Conservation (phyloP, 1,140 invertebrate species). For the Drosophila ficusphila region DNA sequence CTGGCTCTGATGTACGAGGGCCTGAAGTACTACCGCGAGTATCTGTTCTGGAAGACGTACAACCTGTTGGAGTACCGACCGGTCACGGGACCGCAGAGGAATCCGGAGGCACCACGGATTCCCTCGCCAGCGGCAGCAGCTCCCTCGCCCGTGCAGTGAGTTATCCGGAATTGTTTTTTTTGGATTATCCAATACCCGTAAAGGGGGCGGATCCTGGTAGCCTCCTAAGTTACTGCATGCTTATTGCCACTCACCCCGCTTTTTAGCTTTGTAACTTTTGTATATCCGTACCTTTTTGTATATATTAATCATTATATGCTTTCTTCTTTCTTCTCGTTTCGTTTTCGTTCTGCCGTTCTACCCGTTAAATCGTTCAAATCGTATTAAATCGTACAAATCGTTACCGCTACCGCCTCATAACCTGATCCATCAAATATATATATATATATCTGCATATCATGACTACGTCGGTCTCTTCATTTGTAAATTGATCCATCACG, state of each 20-base stretch:
- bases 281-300: conserved; percentile 24
- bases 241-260: conserved; percentile 1
- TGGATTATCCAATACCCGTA: neutral
- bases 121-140: conserved; percentile 67
- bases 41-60: conserved; percentile 93
- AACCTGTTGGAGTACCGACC: conserved; percentile 89
- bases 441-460: conserved; percentile 20
- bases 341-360: conserved; percentile 40
- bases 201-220: neutral
- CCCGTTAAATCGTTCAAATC: conserved; percentile 33
- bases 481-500: conserved; percentile 38
- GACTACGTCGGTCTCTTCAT: conserved; percentile 21
- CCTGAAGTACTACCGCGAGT: conserved; percentile 95
- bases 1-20: conserved; percentile 95
- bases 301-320: conserved; percentile 63
- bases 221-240: conserved; percentile 1
- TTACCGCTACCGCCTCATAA: conserved; percentile 5
- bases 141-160: conserved; percentile 88
- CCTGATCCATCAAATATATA: conserved; percentile 24
- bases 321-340: conserved; percentile 50
- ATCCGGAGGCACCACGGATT: conserved; percentile 84
- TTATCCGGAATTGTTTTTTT: conserved; percentile 66
- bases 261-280: conserved; percentile 5
- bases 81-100: conserved; percentile 89
- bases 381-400: conserved; percentile 26